Percentiles rank a stretch among this genome's conserved stretches.
Conservation (phyloP, 2,888 invertebrate species). For the Hypolimnas misippus region DNA sequence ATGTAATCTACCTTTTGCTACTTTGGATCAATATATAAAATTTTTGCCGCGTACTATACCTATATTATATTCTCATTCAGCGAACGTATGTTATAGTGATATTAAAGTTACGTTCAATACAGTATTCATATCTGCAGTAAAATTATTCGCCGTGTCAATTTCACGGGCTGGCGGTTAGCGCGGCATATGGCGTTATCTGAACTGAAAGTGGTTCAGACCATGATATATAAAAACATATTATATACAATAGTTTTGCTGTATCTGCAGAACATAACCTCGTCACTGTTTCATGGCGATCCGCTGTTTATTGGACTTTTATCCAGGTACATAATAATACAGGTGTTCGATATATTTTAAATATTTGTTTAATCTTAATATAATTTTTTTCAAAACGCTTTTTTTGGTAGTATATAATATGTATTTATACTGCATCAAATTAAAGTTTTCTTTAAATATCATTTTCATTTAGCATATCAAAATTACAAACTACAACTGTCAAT, state of each 20-base stretch:
- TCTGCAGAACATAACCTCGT: neutral
- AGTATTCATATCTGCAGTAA: conserved; percentile 24
- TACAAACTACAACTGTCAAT: too few relatives aligned
- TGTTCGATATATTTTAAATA: too few relatives aligned
- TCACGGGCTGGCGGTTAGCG: conserved; percentile 21
- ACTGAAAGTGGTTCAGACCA: conserved; percentile 8
- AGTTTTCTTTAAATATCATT: too few relatives aligned
- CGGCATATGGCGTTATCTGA: conserved; percentile 17
- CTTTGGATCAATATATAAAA: neutral
- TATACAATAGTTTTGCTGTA: neutral
- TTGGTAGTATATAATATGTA: too few relatives aligned
- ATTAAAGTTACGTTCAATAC: conserved; percentile 9
- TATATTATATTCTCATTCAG: neutral
- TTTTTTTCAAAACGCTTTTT: too few relatives aligned
- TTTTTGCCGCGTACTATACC: too few relatives aligned
- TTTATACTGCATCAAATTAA: too few relatives aligned
- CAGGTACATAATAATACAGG: too few relatives aligned
- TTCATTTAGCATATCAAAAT: too few relatives aligned
- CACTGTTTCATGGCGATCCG: neutral
- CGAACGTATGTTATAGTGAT: neutral
- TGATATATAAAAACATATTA: conserved; percentile 6
- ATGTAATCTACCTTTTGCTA: neutral
- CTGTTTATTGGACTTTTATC: too few relatives aligned
- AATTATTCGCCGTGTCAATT: conserved; percentile 31
- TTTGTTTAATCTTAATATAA: too few relatives aligned